Conservation (phyloP, 2,888 invertebrate genomes). For the Pristionchus exspectatus region DNA sequence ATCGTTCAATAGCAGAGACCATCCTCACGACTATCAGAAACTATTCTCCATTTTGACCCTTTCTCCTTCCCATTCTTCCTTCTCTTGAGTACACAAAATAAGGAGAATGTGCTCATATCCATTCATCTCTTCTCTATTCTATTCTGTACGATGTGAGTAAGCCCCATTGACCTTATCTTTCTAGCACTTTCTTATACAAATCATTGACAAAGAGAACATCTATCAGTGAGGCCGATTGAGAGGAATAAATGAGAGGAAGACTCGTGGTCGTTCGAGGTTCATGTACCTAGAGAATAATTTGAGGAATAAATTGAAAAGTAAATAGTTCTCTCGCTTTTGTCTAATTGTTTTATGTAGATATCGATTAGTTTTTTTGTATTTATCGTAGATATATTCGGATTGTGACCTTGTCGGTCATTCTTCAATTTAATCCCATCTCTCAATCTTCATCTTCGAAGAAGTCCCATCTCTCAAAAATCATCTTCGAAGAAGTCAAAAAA, state of each 20-base stretch:
- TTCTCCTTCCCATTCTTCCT: conserved; percentile 42
- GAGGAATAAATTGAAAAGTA: too few species aligned
- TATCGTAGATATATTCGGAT: too few species aligned
- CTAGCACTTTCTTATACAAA: not conserved
- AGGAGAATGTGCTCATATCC: conserved; percentile 15
- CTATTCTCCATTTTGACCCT: conserved; percentile 3
- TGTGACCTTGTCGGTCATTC: too few species aligned
- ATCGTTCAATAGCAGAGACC: not conserved
- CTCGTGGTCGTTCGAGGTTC: not conserved
- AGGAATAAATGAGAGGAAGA: not conserved
- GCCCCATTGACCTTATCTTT: conserved; percentile 2
- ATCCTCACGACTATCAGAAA: conserved; percentile 17
- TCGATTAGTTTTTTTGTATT: too few species aligned
- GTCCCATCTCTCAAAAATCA: too few species aligned
- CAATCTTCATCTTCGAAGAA: too few species aligned
- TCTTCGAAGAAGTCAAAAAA: too few species aligned
- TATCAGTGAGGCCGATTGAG: not conserved
- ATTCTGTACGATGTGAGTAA: conserved; percentile 2
- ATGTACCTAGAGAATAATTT: too few species aligned
- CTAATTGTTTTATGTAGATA: too few species aligned
- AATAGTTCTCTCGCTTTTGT: too few species aligned
- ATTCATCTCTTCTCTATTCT: not conserved
- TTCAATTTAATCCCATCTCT: too few species aligned
- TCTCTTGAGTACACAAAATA: conserved; percentile 13
- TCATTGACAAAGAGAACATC: not conserved